Conservation (phyloP, 2,797 vertebrate genomes). For the Characodon lateralis region DNA sequence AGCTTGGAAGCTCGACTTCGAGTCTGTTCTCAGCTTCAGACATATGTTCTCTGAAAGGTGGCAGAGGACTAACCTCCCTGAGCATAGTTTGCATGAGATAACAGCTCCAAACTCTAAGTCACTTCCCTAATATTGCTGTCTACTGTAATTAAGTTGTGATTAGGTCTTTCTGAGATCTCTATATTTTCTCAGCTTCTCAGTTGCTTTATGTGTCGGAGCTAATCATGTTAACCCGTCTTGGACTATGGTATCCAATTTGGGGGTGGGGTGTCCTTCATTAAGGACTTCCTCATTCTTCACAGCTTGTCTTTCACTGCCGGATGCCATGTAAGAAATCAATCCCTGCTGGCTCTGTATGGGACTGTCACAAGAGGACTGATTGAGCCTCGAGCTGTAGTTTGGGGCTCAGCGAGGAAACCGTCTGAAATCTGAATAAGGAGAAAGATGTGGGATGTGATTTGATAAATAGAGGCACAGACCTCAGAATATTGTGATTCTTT, state of each 20-base stretch:
- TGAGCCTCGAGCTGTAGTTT: slow-evolving; percentile 33
- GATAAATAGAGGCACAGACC: not conserved
- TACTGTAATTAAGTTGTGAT: slow-evolving; percentile 75
- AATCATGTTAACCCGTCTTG: slow-evolving; percentile 35
- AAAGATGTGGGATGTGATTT: slow-evolving; percentile 28
- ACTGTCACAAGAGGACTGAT: slow-evolving; percentile 50
- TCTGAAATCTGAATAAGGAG: slow-evolving; percentile 52
- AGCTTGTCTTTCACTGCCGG: slow-evolving; percentile 51
- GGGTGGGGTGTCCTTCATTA: slow-evolving; percentile 15
- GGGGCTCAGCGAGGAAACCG: not conserved
- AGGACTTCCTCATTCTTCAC: slow-evolving; percentile 56
- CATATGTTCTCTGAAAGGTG: slow-evolving; percentile 33
- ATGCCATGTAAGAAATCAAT: slow-evolving; percentile 59
- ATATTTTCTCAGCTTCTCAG: slow-evolving; percentile 2
- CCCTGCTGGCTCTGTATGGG: slow-evolving; percentile 34
- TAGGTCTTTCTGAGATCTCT: slow-evolving; percentile 47
- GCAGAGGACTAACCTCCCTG: slow-evolving; percentile 47
- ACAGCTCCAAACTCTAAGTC: slow-evolving; percentile 58
- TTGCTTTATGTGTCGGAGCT: slow-evolving; percentile 20
- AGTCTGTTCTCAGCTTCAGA: slow-evolving; percentile 42
- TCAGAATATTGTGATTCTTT: not conserved
- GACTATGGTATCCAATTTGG: slow-evolving; percentile 36
- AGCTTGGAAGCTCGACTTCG: slow-evolving; percentile 26
- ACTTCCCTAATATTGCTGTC: slow-evolving; percentile 70
- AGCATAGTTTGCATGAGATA: slow-evolving; percentile 58